A percentile compares a stretch with the other conserved stretches of the same genome.
phyloP scores from a whole-genome alignment of 2,888 invertebrate species.

The Agrilus biguttatus region DNA sequence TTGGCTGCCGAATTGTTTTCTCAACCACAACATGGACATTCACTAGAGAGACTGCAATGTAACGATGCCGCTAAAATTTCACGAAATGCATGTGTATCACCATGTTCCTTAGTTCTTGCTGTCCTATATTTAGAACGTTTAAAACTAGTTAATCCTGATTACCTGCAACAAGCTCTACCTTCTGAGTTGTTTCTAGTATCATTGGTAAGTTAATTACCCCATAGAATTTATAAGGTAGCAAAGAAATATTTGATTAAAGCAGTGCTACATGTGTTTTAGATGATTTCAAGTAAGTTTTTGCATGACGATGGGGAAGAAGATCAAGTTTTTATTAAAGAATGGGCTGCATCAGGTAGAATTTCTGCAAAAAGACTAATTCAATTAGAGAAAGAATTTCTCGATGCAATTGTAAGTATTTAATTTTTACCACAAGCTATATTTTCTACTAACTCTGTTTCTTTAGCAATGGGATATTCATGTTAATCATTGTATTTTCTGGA shows the following conservation, averaged over 20 bases:
- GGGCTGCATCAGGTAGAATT: slow-evolving; percentile 77
- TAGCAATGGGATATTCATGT: slow-evolving; percentile 83
- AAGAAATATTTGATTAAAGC: not conserved
- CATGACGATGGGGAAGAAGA: slow-evolving; percentile 88
- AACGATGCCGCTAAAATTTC: slow-evolving; percentile 64
- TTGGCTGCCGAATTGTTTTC: slow-evolving; percentile 77
- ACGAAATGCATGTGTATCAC: slow-evolving; percentile 72
- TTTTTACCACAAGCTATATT: not conserved
- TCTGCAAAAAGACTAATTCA: slow-evolving; percentile 58
- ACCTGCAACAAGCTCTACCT: slow-evolving; percentile 69
- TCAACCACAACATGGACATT: slow-evolving; percentile 57
- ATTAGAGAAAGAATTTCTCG: slow-evolving; percentile 77
- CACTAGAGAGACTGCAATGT: slow-evolving; percentile 60
- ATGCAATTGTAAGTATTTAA: slow-evolving; percentile 60
- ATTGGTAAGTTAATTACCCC: slow-evolving; percentile 45
- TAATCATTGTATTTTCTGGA: slow-evolving; percentile 58
- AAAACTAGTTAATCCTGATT: slow-evolving; percentile 65
- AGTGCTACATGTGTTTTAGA: slow-evolving; percentile 38
- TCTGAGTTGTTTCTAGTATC: slow-evolving; percentile 90
- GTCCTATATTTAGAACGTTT: slow-evolving; percentile 87
- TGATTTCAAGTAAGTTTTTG: slow-evolving; percentile 92
- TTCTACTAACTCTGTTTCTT: slow-evolving; percentile 13
- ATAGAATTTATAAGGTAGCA: too few relatives aligned
- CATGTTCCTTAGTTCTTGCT: slow-evolving; percentile 85
- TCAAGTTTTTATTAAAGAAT: slow-evolving; percentile 81